A percentile compares a stretch with the other conserved stretches of the same genome.
phyloP scores from a whole-genome alignment of 2,113 vertebrate species.

The Onychorhynchus coronatus region DNA sequence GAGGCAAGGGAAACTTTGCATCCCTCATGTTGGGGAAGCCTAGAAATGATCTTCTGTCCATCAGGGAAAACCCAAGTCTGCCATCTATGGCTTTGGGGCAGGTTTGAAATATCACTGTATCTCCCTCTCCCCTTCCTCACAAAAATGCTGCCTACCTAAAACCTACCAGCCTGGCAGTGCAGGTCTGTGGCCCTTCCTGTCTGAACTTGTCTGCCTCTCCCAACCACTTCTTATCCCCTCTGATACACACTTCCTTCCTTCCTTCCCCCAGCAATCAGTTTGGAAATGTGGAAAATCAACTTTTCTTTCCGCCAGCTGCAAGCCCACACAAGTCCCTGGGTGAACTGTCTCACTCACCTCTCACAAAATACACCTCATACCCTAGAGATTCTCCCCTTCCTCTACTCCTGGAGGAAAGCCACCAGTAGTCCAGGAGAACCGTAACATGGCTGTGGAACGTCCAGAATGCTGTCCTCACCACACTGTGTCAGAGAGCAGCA shows the following conservation, averaged over 20 bases:
- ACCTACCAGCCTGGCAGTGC: not conserved
- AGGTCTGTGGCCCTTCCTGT: not conserved
- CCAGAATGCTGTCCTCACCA: not conserved
- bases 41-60: not conserved
- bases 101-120: not conserved
- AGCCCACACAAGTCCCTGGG: not conserved
- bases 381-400: not conserved
- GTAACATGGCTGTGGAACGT: not conserved
- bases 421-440: not conserved
- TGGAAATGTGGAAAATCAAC: not conserved
- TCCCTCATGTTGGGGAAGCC: not conserved
- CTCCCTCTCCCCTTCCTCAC: not conserved
- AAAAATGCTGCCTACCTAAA: not conserved
- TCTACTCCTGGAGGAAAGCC: not conserved
- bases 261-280: not conserved
- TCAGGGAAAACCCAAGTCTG: not conserved
- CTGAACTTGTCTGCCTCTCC: not conserved
- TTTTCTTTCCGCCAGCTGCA: not conserved
- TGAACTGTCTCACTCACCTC: not conserved
- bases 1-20: not conserved
- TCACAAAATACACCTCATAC: not conserved
- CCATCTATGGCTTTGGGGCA: not conserved
- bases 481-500: not conserved
- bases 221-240: not conserved
- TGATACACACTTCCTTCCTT: not conserved